phyloP scores from a whole-genome alignment of 1,140 invertebrate genomes.

The Drosophila lacteicornis region DNA sequence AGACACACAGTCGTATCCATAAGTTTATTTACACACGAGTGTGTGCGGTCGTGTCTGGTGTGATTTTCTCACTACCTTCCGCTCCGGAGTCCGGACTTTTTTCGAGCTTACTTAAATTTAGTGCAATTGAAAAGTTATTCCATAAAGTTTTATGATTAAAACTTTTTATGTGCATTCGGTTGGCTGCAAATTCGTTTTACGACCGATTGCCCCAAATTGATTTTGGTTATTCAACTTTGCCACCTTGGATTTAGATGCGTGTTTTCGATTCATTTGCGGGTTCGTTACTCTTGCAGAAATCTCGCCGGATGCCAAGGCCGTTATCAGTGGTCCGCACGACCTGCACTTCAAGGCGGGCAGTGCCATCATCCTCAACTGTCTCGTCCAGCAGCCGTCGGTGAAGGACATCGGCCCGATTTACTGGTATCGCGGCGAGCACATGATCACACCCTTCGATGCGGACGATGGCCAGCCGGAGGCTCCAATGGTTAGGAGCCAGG shows the following conservation, averaged over 20 bases:
- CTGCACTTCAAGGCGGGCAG: conserved; percentile 94
- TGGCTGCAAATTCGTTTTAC: conserved; percentile 53
- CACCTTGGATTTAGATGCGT: conserved; percentile 4
- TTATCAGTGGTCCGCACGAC: conserved; percentile 91
- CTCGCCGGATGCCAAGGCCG: conserved; percentile 91
- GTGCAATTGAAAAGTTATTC: conserved; percentile 62
- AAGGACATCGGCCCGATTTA: conserved; percentile 92
- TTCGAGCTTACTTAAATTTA: conserved; percentile 49
- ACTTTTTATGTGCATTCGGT: conserved; percentile 50
- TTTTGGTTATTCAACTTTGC: conserved; percentile 24
- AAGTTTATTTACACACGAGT: conserved; percentile 30
- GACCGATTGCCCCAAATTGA: conserved; percentile 54
- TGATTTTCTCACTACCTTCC: conserved; percentile 23
- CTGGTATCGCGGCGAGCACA: conserved; percentile 90
- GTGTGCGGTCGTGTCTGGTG: conserved; percentile 14
- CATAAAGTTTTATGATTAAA: conserved; percentile 65
- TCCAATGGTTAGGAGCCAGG: neutral
- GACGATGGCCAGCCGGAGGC: conserved; percentile 68
- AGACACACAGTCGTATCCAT: conserved; percentile 17
- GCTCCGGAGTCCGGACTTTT: conserved; percentile 1
- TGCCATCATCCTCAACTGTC: conserved; percentile 91
- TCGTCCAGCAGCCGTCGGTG: conserved; percentile 91
- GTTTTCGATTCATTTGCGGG: conserved; percentile 34
- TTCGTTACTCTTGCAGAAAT: conserved; percentile 59
- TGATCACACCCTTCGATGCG: conserved; percentile 76